Percentiles rank a stretch among this genome's conserved stretches.
Evolutionary conservation across 23 tunicate genomes (phyloP).

Genomic region (Diplosoma virens): DNA sequence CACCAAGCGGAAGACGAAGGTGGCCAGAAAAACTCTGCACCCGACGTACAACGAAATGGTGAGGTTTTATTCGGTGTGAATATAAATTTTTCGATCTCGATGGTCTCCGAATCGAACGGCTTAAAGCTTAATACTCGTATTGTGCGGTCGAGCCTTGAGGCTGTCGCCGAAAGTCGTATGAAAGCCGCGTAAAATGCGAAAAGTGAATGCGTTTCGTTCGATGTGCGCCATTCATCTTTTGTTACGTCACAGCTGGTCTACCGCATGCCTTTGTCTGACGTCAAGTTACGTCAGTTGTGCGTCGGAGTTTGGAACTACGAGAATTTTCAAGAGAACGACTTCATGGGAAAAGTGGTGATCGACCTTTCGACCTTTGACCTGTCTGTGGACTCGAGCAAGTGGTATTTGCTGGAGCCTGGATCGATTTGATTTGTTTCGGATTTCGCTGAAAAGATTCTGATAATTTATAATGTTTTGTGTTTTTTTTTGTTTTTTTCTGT

Average conservation of each 20-base stretch:
- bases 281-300: slow-evolving; percentile 26
- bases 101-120: too few species aligned
- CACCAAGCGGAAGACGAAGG: slow-evolving; percentile 91
- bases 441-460: too few species aligned
- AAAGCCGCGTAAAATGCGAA: too few species aligned
- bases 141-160: too few species aligned
- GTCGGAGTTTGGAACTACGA: slow-evolving; percentile 84
- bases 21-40: slow-evolving; percentile 74
- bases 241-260: slow-evolving; percentile 64
- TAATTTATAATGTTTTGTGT: too few species aligned
- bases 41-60: slow-evolving; percentile 98
- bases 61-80: too few species aligned
- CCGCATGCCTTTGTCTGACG: slow-evolving; percentile 34
- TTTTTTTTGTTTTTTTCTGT: too few species aligned
- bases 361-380: slow-evolving; percentile 51
- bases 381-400: slow-evolving; percentile 42
- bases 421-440: background rate
- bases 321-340: slow-evolving; percentile 73
- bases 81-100: too few species aligned
- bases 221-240: too few species aligned
- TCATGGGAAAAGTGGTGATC: slow-evolving; percentile 50
- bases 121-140: too few species aligned
- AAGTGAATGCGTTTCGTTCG: too few species aligned
- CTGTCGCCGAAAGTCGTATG: too few species aligned
- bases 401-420: slow-evolving; percentile 49